Base-by-base conservation (phyloP, 1,140 invertebrate species). In the Dryas iulia region DNA sequence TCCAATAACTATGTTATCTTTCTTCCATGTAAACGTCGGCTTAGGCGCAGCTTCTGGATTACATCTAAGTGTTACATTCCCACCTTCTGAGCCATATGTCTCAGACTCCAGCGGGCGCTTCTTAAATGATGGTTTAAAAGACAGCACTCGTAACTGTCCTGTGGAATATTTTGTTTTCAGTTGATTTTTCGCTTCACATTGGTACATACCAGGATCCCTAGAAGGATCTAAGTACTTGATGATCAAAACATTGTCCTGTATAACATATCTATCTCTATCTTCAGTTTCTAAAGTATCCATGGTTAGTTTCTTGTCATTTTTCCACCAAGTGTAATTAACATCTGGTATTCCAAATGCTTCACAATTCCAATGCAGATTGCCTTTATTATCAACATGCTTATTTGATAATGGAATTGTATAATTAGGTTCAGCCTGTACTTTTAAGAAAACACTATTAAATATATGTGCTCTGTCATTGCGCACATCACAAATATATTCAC, bases 301-400 rank as follows among this genome's bases (percentile, higher is more conserved):
- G 35, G 94, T 93, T 0, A 98, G 84, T 24, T 94, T 92, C 77
- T 95, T 90, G 2, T 97, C 97, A 93, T 98, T 97, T 90, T 95
- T 96, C 82, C 96, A 96, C 98, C 98, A 99, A 56, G 94, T 96
- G 82, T 99, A 99, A 71, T 95, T 96, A 0, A 98, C 97, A 89
- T 98, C 97, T 2, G 98, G 98, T 77, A 98, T 97, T 11, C 98
- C 98, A 93, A 98, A 98, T 0, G 98, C 97, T 93, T 99, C 98
- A 92, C 98, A 99, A 31, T 96, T 97, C 96, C 98, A 99, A 0
- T 95, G 96, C 1, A 99, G 87, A 76, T 97, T 95, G 69, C 94
- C 95, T 79, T 95, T 94, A 73, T 96, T 95, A 81, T 99, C 98
- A 81, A 98, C 94, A 77, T 98, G 97, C 87, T 97, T 97, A 84